A percentile compares a stretch with the other conserved stretches of the same genome.
These are phyloP conservation scores for Neodon shergylaensis DNA, from an alignment of 2,113 vertebrate species.

Conservation along the genomic window DNA sequence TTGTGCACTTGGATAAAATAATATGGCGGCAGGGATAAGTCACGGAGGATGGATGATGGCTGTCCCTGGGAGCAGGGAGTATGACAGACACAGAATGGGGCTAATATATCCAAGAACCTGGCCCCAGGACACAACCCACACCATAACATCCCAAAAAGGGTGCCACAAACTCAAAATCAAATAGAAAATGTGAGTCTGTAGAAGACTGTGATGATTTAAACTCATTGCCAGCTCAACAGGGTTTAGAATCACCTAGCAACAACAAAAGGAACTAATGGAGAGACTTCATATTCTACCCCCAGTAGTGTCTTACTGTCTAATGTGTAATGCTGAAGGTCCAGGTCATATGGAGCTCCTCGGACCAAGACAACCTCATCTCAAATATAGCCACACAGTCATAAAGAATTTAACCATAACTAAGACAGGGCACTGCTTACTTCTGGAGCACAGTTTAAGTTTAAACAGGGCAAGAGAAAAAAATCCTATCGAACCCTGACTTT, in stretches of 20 bases:
- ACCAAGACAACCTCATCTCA: neutral
- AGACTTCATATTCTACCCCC: neutral
- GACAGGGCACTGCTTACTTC: neutral
- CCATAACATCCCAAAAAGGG: neutral
- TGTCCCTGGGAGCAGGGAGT: neutral
- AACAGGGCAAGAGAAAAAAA: neutral
- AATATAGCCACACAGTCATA: neutral
- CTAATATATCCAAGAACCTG: neutral
- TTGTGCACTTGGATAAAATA: neutral
- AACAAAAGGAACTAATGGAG: neutral
- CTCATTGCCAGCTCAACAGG: no score
- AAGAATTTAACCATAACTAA: neutral
- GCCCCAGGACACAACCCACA: neutral
- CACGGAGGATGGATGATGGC: neutral
- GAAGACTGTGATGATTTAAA: neutral
- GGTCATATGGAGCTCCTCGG: no score
- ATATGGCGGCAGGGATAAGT: neutral
- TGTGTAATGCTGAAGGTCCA: neutral
- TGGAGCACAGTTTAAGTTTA: neutral
- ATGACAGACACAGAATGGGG: neutral
- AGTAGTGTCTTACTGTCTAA: neutral
- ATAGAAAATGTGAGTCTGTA: neutral
- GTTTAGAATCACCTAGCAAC: neutral
- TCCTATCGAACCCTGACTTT: neutral
- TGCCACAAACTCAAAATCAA: neutral